Evolutionary conservation across 2,797 vertebrate genomes (phyloP).

Genomic region (Knipowitschia caucasica): DNA sequence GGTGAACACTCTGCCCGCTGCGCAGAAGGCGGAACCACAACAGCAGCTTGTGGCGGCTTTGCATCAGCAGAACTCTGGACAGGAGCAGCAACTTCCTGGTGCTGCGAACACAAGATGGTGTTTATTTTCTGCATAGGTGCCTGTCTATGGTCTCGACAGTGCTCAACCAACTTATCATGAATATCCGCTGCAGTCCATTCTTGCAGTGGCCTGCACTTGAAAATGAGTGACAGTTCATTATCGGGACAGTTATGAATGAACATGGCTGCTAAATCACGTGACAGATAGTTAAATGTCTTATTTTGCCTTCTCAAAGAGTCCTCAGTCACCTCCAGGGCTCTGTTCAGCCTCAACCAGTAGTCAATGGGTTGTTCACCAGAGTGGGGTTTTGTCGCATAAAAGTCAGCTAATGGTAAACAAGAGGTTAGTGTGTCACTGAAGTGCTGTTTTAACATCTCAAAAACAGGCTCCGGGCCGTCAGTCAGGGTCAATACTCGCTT

Average conservation of each 20-base stretch:
- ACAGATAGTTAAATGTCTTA: slow-evolving; percentile 3
- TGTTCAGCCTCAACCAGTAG: too few species aligned
- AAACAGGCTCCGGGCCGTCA: too few species aligned
- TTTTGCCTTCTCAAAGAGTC: slow-evolving; percentile 22
- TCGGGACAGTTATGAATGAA: slow-evolving; percentile 3
- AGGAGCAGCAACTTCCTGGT: too few species aligned
- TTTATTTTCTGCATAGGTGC: too few species aligned
- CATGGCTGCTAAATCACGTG: slow-evolving; percentile 14
- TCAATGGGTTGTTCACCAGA: slow-evolving; percentile 28
- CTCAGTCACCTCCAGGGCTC: background rate
- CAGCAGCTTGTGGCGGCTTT: too few species aligned
- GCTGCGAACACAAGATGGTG: too few species aligned
- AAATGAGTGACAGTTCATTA: background rate
- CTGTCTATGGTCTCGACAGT: too few species aligned
- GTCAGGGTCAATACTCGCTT: background rate
- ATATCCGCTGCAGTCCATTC: background rate
- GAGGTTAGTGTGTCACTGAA: slow-evolving; percentile 22
- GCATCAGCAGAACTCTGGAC: too few species aligned
- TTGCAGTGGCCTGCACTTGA: background rate
- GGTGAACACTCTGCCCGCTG: too few species aligned
- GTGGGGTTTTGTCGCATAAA: slow-evolving; percentile 16
- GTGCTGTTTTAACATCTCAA: slow-evolving; percentile 22
- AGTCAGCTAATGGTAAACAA: slow-evolving; percentile 23
- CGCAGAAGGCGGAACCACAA: too few species aligned
- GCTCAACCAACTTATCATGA: too few species aligned